A percentile compares a stretch with the other conserved stretches of the same genome.
These are phyloP conservation scores for Aphidoletes aphidimyza DNA, from an alignment of 2,888 invertebrate genomes.

Conservation along the genomic window DNA sequence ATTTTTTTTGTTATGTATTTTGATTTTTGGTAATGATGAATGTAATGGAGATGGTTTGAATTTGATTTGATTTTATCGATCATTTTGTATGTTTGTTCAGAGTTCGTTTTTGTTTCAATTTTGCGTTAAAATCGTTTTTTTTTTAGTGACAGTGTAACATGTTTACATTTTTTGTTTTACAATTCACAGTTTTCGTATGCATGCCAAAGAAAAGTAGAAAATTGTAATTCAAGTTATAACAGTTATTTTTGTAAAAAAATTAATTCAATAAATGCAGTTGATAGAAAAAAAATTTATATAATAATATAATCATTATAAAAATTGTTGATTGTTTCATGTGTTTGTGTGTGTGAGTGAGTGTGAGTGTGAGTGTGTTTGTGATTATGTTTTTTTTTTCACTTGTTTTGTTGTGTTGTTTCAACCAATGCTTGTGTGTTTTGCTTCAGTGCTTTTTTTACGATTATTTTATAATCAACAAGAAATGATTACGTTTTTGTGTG, in stretches of 20 bases:
- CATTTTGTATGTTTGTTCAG: neutral
- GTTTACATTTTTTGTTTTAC: constrained; percentile 2
- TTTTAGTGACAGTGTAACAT: neutral
- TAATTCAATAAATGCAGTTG: neutral
- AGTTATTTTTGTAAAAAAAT: neutral
- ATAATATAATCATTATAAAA: neutral
- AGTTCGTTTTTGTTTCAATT: neutral
- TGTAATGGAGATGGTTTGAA: neutral
- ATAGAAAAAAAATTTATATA: neutral
- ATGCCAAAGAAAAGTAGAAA: constrained; percentile 49
- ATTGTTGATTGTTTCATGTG: neutral
- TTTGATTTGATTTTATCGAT: neutral
- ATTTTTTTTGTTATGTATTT: neutral
- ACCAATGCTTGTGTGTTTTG: constrained; percentile 50
- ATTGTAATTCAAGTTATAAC: constrained; percentile 10
- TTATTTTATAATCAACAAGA: constrained; percentile 4
- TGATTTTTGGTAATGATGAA: neutral
- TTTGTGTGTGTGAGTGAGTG: neutral
- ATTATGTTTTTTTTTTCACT: too few species aligned
- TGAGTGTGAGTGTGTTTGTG: constrained; percentile 1
- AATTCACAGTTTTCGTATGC: constrained; percentile 47
- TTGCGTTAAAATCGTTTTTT: neutral
- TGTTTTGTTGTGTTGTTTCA: too few species aligned
- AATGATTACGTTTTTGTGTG: too few species aligned
- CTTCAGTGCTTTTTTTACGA: neutral